A percentile compares a stretch with the other conserved stretches of the same genome.
Conservation (phyloP, 2,888 invertebrate genomes). For the Diplolepis rosae region DNA sequence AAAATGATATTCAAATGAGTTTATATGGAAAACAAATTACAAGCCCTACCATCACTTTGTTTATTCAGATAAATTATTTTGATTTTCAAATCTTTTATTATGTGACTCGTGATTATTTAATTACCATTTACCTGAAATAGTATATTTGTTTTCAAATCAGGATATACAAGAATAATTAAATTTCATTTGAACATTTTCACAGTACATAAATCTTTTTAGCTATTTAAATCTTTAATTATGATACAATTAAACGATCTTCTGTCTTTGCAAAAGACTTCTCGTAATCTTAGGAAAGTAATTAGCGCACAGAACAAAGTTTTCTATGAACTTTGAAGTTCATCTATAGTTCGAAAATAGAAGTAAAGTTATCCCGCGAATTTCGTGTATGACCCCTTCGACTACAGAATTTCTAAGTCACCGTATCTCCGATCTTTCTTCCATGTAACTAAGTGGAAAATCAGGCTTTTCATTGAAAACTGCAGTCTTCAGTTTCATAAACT, state of each 20-base stretch:
- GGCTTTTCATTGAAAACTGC: constrained; percentile 9
- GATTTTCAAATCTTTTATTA: no score
- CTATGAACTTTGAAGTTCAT: not conserved
- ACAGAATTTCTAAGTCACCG: constrained; percentile 12
- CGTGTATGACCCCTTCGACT: constrained; percentile 9
- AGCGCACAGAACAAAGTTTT: constrained; percentile 7
- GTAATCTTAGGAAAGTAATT: constrained; percentile 21
- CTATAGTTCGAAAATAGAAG: constrained; percentile 19
- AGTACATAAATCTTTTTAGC: constrained; percentile 7
- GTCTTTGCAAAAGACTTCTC: constrained; percentile 21
- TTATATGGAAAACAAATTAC: no score
- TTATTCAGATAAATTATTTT: no score
- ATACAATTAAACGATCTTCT: not conserved
- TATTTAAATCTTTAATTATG: constrained; percentile 11
- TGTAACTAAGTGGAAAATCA: constrained; percentile 17
- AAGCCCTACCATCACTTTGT: no score
- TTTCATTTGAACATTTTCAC: not conserved
- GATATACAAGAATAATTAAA: not conserved
- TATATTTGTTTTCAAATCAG: not conserved
- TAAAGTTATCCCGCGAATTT: constrained; percentile 16
- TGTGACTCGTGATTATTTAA: no score
- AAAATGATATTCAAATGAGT: no score
- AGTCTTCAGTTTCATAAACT: constrained; percentile 7
- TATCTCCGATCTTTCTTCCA: constrained; percentile 7
- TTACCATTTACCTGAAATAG: no score